Evolutionary conservation across 1,140 invertebrate genomes (phyloP), one percentile per base, ranked within the genome.

Genomic region (Drosophila eugracilis): DNA sequence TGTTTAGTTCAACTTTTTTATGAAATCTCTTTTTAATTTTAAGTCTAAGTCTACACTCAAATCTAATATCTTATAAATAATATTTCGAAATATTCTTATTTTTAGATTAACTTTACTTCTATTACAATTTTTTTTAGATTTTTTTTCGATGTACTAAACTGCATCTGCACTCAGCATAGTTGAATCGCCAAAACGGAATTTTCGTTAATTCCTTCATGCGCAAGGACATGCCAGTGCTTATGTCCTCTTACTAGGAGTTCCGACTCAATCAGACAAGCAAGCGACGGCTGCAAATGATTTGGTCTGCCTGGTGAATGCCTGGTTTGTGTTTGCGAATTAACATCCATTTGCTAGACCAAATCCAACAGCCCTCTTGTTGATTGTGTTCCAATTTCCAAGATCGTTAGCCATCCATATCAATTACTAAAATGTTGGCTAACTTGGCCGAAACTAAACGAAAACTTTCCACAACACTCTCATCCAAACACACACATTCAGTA

Each of bases 171-270:
- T 9, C 9, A n/a, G 50, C 50, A 28, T 54, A 14, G 75, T 66
- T 75, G 72, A 75, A 52, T 60, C 42, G 44, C 4, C 53, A 34
- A 34, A 14, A 28, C 24, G 34, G 17, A 63, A 26, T 65, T 81
- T 81, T 85, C 75, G 76, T 85, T 85, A 85, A 86, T 85, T 85
- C 75, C 66, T 73, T 45, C 67, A 60, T 85, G 72, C 80, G 73
- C 57, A 60, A 79, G 52, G 19, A 60, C 49, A 67, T 53, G 36
- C 17, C 47, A 22, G 36, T 67, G 60, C 30, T 34, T 67, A 37
- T 65, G 63, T 67, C 45, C 50, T 44, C 49, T 52, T 62, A 32
- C 66, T 37, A 57, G 81, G 22, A 65, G 53, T 65, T 54, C 60
- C 67, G 67, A 53, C 47, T 73, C 69, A 73, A 73, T 73, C 52